A percentile compares a stretch with the other conserved stretches of the same genome.
phyloP scores from a whole-genome alignment of 2,797 vertebrate genomes.

The Lates japonicus region DNA sequence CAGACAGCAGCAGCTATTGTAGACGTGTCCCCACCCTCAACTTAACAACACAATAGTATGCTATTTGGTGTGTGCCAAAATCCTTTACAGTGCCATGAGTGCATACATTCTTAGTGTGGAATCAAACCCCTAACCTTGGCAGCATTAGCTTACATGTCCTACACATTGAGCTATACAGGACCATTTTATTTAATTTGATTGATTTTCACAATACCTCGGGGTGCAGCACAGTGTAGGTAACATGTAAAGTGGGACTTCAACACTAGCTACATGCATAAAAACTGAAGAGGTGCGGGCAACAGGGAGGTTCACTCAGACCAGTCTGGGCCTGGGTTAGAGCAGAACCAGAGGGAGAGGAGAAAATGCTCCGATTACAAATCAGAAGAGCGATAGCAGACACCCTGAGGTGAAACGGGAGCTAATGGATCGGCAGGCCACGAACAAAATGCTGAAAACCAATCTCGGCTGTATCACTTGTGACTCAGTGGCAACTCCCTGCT shows the following conservation, averaged over 20 bases:
- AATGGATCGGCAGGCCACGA: constrained; percentile 30
- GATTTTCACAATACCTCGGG: constrained; percentile 52
- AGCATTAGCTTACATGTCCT: constrained; percentile 27
- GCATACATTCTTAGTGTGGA: constrained; percentile 53
- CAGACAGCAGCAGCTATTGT: constrained; percentile 60
- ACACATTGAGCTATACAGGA: constrained; percentile 12
- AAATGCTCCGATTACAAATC: constrained; percentile 27
- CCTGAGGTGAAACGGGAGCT: constrained; percentile 46
- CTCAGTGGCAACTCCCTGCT: constrained; percentile 34
- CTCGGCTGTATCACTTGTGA: constrained; percentile 37
- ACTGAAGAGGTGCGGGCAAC: neutral
- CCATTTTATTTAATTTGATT: constrained; percentile 45
- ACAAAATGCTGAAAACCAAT: constrained; percentile 55
- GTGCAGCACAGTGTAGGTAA: constrained; percentile 31
- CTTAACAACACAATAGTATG: constrained; percentile 14
- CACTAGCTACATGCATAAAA: constrained; percentile 43
- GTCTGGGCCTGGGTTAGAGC: neutral
- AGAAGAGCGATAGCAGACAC: constrained; percentile 34
- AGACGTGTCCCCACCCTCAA: constrained; percentile 48
- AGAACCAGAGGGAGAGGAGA: constrained; percentile 25
- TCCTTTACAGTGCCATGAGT: constrained; percentile 31
- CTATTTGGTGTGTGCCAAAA: constrained; percentile 57
- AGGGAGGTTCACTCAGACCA: constrained; percentile 2
- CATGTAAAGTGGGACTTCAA: constrained; percentile 27
- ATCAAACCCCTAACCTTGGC: constrained; percentile 40